phyloP scores from a whole-genome alignment of 1,140 invertebrate species.

The Holotrichia oblita region DNA sequence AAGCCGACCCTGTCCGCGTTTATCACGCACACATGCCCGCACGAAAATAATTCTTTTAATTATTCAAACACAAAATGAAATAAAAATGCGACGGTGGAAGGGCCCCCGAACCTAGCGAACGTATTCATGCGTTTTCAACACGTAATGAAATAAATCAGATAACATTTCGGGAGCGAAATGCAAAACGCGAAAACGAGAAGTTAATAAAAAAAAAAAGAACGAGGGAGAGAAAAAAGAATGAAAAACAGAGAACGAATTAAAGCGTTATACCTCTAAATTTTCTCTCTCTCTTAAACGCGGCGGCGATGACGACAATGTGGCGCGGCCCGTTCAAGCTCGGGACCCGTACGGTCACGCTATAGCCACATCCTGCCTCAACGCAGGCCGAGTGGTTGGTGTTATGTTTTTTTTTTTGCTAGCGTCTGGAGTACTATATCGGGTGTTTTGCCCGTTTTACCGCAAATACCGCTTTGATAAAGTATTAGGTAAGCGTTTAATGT shows the following conservation, averaged over 20 bases:
- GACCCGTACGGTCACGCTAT: too few species aligned
- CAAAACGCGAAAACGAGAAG: slow-evolving; percentile 38
- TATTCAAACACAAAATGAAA: slow-evolving; percentile 38
- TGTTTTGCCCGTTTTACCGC: too few species aligned
- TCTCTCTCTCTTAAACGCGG: not conserved
- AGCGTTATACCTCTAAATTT: not conserved
- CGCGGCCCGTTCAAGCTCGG: too few species aligned
- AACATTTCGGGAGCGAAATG: slow-evolving; percentile 31
- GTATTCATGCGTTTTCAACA: slow-evolving; percentile 40
- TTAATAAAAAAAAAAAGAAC: slow-evolving; percentile 29
- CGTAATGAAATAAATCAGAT: slow-evolving; percentile 41
- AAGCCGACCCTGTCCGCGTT: not conserved
- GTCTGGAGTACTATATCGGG: too few species aligned
- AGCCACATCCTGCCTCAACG: too few species aligned
- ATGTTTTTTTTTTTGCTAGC: too few species aligned
- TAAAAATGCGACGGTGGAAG: slow-evolving; percentile 3
- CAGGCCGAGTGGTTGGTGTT: too few species aligned
- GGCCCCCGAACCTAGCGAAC: not conserved
- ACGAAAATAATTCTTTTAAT: slow-evolving; percentile 27
- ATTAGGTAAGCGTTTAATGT: too few species aligned
- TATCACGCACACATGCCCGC: not conserved
- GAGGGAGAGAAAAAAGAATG: not conserved
- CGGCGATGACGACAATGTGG: not conserved
- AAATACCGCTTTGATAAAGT: too few species aligned
- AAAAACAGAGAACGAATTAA: slow-evolving; percentile 7